phyloP scores from a whole-genome alignment of 2,113 vertebrate species.

The Lophochroa leadbeateri region DNA sequence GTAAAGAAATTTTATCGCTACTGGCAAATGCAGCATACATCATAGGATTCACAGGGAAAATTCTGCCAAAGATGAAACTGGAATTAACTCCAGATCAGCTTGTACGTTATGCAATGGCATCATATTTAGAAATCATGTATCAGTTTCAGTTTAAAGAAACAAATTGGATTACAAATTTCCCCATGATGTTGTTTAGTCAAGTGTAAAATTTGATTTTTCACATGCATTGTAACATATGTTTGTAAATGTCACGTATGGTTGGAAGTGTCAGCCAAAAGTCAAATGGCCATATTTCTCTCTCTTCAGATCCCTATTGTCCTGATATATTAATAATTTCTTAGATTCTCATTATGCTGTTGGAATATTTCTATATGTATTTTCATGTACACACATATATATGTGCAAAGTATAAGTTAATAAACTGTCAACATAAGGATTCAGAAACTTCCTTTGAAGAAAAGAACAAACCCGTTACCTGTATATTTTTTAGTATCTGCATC shows the following conservation, averaged over 20 bases:
- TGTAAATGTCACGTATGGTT: neutral
- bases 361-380: neutral
- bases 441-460: neutral
- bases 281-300: neutral
- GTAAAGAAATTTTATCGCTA: neutral
- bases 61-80: neutral
- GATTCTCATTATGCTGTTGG: neutral
- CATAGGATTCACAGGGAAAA: neutral
- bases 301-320: neutral
- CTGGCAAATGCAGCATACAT: neutral
- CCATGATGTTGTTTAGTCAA: conserved; percentile 13
- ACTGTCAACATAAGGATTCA: neutral
- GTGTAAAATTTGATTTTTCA: conserved; percentile 36
- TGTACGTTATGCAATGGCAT: neutral
- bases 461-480: neutral
- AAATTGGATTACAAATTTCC: neutral
- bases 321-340: neutral
- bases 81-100: neutral
- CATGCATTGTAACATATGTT: neutral
- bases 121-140: neutral
- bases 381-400: neutral
- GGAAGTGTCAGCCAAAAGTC: conserved; percentile 42
- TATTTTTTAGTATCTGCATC: neutral
- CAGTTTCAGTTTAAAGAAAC: neutral
- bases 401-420: neutral